Base-by-base conservation (phyloP, 2,113 vertebrate species). In the Pachyramphus minor region DNA sequence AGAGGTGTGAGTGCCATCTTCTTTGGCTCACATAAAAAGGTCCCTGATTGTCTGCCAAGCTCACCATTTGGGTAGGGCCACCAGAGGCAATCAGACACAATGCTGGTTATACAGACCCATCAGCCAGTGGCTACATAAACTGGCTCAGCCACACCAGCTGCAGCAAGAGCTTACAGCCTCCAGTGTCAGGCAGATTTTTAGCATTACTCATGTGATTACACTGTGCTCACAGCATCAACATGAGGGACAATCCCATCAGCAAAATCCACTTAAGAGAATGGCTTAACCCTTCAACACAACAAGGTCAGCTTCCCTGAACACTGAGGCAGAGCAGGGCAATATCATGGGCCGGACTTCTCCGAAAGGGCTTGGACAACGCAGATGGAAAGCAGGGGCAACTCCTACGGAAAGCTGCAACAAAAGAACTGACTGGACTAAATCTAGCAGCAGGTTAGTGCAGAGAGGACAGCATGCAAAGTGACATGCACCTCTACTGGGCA, bases 181-280 rank as follows among this genome's bases (percentile, higher is more conserved):
- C 68, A 66, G 63, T 6, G 15, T 30, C 55, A 30, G 72, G 76
- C 63, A 96, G 83, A 41, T 77, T 93, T 96, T 25, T 59, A 62
- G 45, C 55, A 13, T 27, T 22, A 45, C 84, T 90, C 82, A 55
- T 23, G 81, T 30, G 75, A 90, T 88, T 81, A 90, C 68, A 24
- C 25, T 53, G 71, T 4, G 16, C 60, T 67, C 69, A 37, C 44
- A 89, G 74, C 60, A 87, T 9, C 69, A 60, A 74, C 78, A 15
- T 2, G 11, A 90, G 67, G 75, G 81, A 52, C 83, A 91, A 93
- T 74, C 90, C 86, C 58, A 88, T 94, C 56, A 55, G 85, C 47
- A 83, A 74, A 79, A 93, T 69, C 80, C 45, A 79, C 69, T 90
- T 92, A 81, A 0, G 14, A 78, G 84, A 71, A 68, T 2, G 5